phyloP scores from a whole-genome alignment of 2,797 vertebrate species.

The Rhabdomys pumilio region DNA sequence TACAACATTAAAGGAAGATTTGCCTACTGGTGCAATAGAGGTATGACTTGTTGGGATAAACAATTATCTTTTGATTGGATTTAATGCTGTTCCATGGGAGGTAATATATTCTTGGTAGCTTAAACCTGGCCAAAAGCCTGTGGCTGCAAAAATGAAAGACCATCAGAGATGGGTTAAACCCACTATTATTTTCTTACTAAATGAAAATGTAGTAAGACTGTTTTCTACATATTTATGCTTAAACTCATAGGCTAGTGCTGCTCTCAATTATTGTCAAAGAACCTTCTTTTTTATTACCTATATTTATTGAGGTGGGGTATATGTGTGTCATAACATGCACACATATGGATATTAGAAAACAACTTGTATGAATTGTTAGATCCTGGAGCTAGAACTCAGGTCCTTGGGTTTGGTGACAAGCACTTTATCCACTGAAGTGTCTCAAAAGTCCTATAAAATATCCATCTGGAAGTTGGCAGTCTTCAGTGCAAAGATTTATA shows the following conservation, averaged over 20 bases:
- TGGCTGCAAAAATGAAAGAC: background rate
- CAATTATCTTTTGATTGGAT: background rate
- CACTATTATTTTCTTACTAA: background rate
- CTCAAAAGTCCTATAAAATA: background rate
- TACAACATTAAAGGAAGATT: background rate
- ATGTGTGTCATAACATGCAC: background rate
- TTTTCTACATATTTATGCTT: background rate
- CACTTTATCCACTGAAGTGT: background rate
- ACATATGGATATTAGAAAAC: background rate
- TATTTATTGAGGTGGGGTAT: background rate
- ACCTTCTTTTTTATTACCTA: background rate
- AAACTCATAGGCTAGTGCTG: background rate
- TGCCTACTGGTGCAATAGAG: background rate
- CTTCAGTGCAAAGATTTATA: background rate
- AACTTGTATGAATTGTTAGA: background rate
- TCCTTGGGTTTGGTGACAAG: background rate
- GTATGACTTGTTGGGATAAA: background rate
- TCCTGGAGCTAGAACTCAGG: background rate
- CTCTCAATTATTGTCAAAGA: background rate
- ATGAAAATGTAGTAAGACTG: too few species aligned
- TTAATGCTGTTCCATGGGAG: background rate
- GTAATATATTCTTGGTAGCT: background rate
- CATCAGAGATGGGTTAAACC: background rate
- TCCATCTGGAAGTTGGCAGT: background rate
- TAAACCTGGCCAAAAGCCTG: background rate